Evolutionary conservation across 2,113 vertebrate species (phyloP).

Genomic region (Cyphomyrus discorhynchus): DNA sequence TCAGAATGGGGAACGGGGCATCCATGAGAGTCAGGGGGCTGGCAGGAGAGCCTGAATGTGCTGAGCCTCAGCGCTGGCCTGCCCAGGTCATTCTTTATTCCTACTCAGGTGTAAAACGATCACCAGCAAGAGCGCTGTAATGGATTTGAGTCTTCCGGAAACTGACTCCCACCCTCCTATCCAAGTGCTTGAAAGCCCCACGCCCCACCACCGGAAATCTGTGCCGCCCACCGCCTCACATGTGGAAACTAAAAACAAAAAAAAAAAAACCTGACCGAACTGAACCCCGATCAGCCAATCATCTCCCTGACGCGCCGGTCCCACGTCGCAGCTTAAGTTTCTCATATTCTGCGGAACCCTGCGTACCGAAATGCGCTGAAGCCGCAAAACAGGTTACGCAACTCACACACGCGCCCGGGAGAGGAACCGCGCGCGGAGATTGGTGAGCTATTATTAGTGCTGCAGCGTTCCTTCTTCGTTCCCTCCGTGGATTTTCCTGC

Average conservation of each 20-base stretch:
- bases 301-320: not conserved
- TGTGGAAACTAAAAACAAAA: not conserved
- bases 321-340: not conserved
- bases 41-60: constrained; percentile 26
- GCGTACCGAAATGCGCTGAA: not conserved
- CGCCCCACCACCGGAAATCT: not conserved
- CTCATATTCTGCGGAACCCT: not conserved
- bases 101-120: constrained; percentile 68
- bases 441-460: not conserved
- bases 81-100: constrained; percentile 63
- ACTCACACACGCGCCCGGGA: not conserved
- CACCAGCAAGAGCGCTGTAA: constrained; percentile 50
- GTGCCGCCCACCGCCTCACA: not conserved
- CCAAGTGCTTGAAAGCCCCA: not conserved
- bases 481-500: not conserved
- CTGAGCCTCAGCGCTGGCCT: constrained; percentile 50
- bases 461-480: not conserved
- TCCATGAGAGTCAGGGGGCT: constrained; percentile 32
- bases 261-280: not conserved
- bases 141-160: constrained; percentile 47
- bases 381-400: not conserved
- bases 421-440: not conserved
- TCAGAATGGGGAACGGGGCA: not conserved
- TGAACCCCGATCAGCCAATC: not conserved
- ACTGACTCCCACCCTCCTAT: constrained; percentile 27